These are phyloP conservation scores for Pungitius pungitius DNA, from an alignment of 2,113 vertebrate species.

Conservation along the genomic window DNA sequence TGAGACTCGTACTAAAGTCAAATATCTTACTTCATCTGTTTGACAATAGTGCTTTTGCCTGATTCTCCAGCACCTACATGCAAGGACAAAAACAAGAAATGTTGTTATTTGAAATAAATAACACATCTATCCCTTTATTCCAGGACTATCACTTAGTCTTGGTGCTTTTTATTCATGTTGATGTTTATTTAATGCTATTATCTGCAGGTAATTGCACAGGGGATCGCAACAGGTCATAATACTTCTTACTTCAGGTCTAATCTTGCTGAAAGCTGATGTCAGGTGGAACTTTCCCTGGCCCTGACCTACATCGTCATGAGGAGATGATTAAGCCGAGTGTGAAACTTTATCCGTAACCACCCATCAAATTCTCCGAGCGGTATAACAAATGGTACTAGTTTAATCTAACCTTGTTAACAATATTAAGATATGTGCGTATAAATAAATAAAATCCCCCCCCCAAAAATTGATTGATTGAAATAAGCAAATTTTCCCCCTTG, in stretches of 20 bases:
- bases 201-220: slow-evolving; percentile 4
- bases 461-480: no score
- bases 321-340: slow-evolving; percentile 10
- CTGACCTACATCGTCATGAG: slow-evolving; percentile 66
- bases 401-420: neutral
- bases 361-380: neutral
- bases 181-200: neutral
- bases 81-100: slow-evolving; percentile 10
- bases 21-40: slow-evolving; percentile 97
- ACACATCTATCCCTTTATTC: neutral
- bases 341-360: neutral
- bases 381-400: neutral
- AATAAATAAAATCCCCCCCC: neutral
- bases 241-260: slow-evolving; percentile 70
- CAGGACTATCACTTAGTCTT: neutral
- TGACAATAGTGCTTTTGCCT: slow-evolving; percentile 98
- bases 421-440: neutral
- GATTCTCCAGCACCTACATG: slow-evolving; percentile 93
- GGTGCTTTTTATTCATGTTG: neutral
- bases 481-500: accelerated
- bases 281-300: slow-evolving; percentile 26
- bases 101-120: neutral
- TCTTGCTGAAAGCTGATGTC: slow-evolving; percentile 62
- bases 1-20: neutral
- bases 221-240: slow-evolving; percentile 47